Percentiles rank a stretch among this genome's conserved stretches.
Conservation (phyloP, 1,140 invertebrate genomes). For the Drosophila subpulchrella region DNA sequence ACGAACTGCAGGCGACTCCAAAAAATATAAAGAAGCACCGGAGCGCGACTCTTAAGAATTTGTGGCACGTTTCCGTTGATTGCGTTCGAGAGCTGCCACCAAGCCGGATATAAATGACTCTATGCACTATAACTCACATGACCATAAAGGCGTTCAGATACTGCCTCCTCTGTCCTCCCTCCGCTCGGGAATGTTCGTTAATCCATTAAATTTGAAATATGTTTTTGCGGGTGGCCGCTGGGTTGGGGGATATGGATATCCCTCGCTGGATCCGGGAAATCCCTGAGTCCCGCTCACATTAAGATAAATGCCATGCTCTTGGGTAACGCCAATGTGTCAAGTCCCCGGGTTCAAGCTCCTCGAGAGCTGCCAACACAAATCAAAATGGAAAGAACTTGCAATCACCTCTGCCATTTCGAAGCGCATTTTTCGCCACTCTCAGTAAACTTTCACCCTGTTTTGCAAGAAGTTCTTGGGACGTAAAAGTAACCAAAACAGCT, state of each 20-base stretch:
- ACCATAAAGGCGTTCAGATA: conserved; percentile 36
- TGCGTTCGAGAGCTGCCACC: conserved; percentile 39
- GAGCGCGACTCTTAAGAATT: conserved; percentile 20
- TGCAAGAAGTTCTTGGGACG: neutral
- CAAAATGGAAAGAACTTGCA: conserved; percentile 36
- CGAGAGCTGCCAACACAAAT: conserved; percentile 41
- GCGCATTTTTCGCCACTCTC: neutral
- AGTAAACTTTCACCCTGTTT: neutral
- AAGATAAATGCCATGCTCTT: conserved; percentile 38
- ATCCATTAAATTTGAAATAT: conserved; percentile 79
- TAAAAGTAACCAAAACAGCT: neutral
- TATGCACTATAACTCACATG: conserved; percentile 64
- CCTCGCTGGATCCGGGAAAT: conserved; percentile 9
- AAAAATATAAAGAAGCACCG: conserved; percentile 6
- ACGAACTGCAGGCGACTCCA: conserved; percentile 13
- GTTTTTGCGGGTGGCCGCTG: conserved; percentile 33
- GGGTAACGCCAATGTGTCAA: conserved; percentile 24
- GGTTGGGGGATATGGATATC: neutral
- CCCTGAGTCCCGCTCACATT: conserved; percentile 24
- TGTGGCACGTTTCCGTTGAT: conserved; percentile 40
- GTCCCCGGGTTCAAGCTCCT: conserved; percentile 17
- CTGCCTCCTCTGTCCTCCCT: neutral
- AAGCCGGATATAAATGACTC: conserved; percentile 35
- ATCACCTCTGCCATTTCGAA: conserved; percentile 34
- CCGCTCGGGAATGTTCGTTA: conserved; percentile 36